Evolutionary conservation across 1,140 invertebrate genomes (phyloP).

Genomic region (Orussus abietinus): DNA sequence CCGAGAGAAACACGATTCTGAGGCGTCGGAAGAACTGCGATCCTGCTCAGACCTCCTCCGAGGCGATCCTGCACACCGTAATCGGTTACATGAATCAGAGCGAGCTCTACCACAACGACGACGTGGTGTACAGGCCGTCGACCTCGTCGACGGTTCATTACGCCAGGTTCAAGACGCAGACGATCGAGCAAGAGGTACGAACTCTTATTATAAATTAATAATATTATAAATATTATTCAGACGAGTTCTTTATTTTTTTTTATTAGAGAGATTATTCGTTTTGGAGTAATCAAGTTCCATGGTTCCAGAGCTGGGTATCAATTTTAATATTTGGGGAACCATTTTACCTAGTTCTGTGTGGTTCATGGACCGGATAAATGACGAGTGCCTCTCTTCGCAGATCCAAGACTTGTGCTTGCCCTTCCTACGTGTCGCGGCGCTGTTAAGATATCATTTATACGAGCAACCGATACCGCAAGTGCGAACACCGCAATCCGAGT

Average conservation of each 20-base stretch:
- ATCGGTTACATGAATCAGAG: slow-evolving; percentile 44
- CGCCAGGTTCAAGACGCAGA: slow-evolving; percentile 26
- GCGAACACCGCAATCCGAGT: slow-evolving; percentile 61
- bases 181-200: slow-evolving; percentile 36
- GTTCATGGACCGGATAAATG: too few species aligned
- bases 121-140: slow-evolving; percentile 22
- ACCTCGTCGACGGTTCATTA: slow-evolving; percentile 24
- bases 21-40: slow-evolving; percentile 30
- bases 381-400: too few species aligned
- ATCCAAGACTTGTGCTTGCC: slow-evolving; percentile 77
- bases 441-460: slow-evolving; percentile 84
- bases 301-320: too few species aligned
- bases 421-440: slow-evolving; percentile 77
- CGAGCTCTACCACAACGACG: slow-evolving; percentile 23
- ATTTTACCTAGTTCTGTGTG: too few species aligned
- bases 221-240: slow-evolving; percentile 7
- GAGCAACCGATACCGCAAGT: slow-evolving; percentile 73
- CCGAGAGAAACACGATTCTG: slow-evolving; percentile 41
- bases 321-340: too few species aligned
- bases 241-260: too few species aligned
- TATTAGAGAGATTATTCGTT: too few species aligned
- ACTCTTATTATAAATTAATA: slow-evolving; percentile 2
- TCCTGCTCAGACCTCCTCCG: slow-evolving; percentile 23
- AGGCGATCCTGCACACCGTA: slow-evolving; percentile 40
- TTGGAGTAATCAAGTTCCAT: too few species aligned